Evolutionary conservation across 1,140 invertebrate species (phyloP).

Genomic region (Caenorhabditis inopinata): DNA sequence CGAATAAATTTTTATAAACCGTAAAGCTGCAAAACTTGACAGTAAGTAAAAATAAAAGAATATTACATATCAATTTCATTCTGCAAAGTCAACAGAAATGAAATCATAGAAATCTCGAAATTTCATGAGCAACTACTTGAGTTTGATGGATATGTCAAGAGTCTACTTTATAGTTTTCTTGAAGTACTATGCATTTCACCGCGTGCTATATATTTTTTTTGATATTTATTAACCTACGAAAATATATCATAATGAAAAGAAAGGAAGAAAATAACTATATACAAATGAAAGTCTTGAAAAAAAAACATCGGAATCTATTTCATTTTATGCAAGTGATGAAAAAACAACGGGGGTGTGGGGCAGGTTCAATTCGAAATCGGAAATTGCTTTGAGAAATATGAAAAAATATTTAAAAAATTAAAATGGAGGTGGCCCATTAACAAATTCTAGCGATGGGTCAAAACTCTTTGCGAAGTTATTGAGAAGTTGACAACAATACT

Average conservation of each 20-base stretch:
- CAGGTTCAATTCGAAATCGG: not conserved
- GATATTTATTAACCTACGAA: not conserved
- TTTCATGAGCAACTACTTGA: no score
- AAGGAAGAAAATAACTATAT: not conserved
- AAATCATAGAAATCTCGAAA: no score
- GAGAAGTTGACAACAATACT: conserved; percentile 62
- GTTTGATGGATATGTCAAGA: no score
- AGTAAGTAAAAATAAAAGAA: not conserved
- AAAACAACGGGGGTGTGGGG: conserved; percentile 4
- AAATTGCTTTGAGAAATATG: not conserved
- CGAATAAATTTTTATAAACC: not conserved
- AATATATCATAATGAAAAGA: not conserved
- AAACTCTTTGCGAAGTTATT: conserved; percentile 63
- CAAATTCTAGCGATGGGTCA: conserved; percentile 56
- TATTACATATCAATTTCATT: not conserved
- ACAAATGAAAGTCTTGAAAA: conserved; percentile 1
- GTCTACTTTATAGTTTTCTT: no score
- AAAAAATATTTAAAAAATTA: conserved; percentile 20
- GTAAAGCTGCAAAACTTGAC: not conserved
- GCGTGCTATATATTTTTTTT: not conserved
- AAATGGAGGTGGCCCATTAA: conserved; percentile 61
- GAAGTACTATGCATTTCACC: no score
- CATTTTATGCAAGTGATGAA: conserved; percentile 24
- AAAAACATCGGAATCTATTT: conserved; percentile 29
- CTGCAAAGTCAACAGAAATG: not conserved